These are phyloP conservation scores for Acrocyrtus sp. DNA, from an alignment of 2,888 invertebrate species.

Conservation along the genomic window DNA sequence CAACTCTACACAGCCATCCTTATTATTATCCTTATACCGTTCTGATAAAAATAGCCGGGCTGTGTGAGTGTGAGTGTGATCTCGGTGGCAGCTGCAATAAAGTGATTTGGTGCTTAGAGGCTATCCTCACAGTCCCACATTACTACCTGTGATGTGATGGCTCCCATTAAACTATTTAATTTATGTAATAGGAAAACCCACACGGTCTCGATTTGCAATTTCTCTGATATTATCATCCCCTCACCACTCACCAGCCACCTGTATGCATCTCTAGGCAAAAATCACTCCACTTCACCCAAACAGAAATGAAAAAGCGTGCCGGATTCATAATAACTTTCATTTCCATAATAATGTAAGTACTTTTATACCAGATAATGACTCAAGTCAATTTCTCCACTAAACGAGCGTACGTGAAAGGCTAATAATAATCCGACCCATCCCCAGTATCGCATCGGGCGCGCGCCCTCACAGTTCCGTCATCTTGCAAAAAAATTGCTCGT, in stretches of 20 bases:
- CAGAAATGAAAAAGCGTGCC: constrained; percentile 35
- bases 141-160: constrained; percentile 19
- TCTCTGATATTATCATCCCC: not conserved
- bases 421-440: constrained; percentile 19
- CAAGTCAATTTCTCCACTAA: constrained; percentile 15
- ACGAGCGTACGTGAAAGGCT: constrained; percentile 17
- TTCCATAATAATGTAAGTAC: constrained; percentile 39
- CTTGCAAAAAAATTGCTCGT: no score
- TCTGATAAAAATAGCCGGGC: no score
- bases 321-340: constrained; percentile 33
- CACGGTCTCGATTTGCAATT: constrained; percentile 3
- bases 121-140: no score
- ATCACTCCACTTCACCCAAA: no score
- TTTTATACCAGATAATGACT: constrained; percentile 19
- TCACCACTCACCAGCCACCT: not conserved
- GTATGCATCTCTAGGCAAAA: not conserved
- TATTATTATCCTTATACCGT: no score
- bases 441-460: not conserved
- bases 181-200: not conserved
- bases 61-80: no score
- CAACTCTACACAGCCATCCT: no score
- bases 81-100: no score
- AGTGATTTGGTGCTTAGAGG: no score
- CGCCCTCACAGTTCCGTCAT: no score
- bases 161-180: constrained; percentile 26